These are phyloP conservation scores for Amphilophus citrinellus DNA, from an alignment of 2,113 vertebrate species.

Conservation along the genomic window DNA sequence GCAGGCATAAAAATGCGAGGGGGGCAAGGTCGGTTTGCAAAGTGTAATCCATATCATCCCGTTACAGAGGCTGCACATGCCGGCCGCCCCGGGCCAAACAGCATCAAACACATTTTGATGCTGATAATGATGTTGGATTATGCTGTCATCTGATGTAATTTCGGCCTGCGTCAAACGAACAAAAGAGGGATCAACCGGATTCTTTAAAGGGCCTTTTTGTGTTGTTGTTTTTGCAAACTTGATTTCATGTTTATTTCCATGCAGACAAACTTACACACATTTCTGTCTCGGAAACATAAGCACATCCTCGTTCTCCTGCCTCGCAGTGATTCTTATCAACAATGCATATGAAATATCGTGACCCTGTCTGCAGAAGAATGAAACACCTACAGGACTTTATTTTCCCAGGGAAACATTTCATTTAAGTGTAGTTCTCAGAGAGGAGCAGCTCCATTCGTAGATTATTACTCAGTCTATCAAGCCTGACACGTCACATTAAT, in stretches of 20 bases:
- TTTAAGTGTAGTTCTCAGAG: not conserved
- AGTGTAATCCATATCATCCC: conserved; percentile 80
- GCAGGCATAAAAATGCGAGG: conserved; percentile 62
- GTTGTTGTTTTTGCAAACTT: conserved; percentile 24
- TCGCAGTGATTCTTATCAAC: conserved; percentile 37
- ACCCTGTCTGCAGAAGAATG: conserved; percentile 3
- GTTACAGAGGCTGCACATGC: conserved; percentile 60
- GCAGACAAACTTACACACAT: conserved; percentile 12
- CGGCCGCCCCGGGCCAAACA: conserved; percentile 48
- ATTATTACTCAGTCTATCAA: conserved; percentile 14
- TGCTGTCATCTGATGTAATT: conserved; percentile 75
- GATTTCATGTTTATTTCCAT: conserved; percentile 48
- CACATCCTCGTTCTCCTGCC: conserved; percentile 10
- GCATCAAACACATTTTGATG: conserved; percentile 58
- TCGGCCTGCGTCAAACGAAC: conserved; percentile 63
- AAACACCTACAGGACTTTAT: conserved; percentile 7
- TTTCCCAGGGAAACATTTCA: not conserved
- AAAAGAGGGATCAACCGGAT: conserved; percentile 63
- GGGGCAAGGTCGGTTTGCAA: conserved; percentile 69
- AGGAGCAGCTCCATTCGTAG: not conserved
- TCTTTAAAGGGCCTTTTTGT: conserved; percentile 45
- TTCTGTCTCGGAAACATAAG: conserved; percentile 24
- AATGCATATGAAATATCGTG: conserved; percentile 5
- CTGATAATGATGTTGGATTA: conserved; percentile 74
- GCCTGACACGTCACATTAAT: not conserved